Evolutionary conservation across 2,797 vertebrate genomes (phyloP).

Genomic region (Lepilemur septentrionalis): DNA sequence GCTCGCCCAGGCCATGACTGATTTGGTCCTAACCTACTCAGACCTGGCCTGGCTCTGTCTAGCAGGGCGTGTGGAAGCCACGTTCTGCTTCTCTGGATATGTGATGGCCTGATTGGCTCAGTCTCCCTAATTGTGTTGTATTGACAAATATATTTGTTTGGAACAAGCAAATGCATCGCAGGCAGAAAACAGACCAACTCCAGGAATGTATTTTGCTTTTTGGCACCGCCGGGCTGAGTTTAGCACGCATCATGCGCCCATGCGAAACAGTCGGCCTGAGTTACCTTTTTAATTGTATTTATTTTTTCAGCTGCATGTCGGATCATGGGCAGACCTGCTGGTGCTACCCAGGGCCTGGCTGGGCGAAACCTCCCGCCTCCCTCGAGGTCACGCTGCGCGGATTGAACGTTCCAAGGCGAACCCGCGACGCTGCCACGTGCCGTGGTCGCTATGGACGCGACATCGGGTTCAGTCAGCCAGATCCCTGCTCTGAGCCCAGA

Average conservation of each 20-base stretch:
- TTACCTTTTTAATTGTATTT: constrained; percentile 79
- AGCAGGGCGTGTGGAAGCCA: not conserved
- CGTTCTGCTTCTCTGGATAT: not conserved
- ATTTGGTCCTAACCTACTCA: not conserved
- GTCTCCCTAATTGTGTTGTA: constrained; percentile 72
- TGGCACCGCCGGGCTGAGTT: constrained; percentile 54
- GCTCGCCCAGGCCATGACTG: not conserved
- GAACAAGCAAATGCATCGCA: constrained; percentile 72
- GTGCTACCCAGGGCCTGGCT: constrained; percentile 53
- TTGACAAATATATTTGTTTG: constrained; percentile 79
- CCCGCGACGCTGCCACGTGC: not conserved
- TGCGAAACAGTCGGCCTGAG: constrained; percentile 72
- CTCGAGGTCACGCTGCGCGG: not conserved
- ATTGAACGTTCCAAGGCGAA: constrained; percentile 64
- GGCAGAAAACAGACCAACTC: constrained; percentile 77
- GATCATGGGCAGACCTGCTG: constrained; percentile 72
- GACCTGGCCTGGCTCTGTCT: constrained; percentile 10
- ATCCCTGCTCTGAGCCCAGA: constrained; percentile 18
- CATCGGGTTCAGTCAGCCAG: constrained; percentile 34
- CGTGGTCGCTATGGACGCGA: constrained; percentile 47
- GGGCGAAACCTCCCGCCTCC: constrained; percentile 58
- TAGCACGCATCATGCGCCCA: constrained; percentile 72
- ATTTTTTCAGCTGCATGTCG: constrained; percentile 74
- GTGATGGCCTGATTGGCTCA: constrained; percentile 64
- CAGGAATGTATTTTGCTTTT: constrained; percentile 77